Conservation (phyloP, 2,797 vertebrate genomes). For the Harpagifer antarcticus region DNA sequence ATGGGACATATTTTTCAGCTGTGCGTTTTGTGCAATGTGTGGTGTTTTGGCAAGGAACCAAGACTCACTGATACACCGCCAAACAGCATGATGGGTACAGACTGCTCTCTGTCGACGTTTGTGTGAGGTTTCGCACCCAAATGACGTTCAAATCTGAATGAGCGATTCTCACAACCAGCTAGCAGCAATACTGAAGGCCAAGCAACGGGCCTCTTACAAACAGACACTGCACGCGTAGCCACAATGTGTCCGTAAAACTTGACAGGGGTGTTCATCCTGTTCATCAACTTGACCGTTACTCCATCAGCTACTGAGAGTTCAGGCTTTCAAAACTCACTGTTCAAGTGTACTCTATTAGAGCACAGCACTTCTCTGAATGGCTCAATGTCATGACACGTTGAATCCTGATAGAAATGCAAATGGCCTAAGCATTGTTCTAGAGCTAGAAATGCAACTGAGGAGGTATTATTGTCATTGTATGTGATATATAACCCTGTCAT, state of each 20-base stretch:
- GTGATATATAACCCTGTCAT: neutral
- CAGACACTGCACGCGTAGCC: neutral
- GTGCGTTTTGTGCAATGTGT: no score
- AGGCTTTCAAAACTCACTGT: conserved; percentile 42
- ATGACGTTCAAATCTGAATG: no score
- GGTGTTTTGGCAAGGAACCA: no score
- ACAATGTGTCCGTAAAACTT: conserved; percentile 31
- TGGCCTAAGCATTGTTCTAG: conserved; percentile 6
- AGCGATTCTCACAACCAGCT: no score
- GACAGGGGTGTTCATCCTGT: conserved; percentile 47
- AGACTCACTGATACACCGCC: no score
- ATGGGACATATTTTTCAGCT: no score
- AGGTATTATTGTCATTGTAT: neutral
- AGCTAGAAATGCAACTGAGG: conserved; percentile 3
- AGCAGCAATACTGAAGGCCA: no score
- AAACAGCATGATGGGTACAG: no score
- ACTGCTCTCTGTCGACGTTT: no score
- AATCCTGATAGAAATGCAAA: conserved; percentile 32
- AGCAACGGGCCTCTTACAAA: no score
- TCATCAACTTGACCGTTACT: conserved; percentile 40
- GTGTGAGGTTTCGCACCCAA: no score
- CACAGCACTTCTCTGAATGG: conserved; percentile 30
- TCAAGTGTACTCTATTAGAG: conserved; percentile 48
- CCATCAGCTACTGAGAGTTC: conserved; percentile 42
- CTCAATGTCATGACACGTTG: conserved; percentile 61